Base-by-base conservation (phyloP, 1,140 invertebrate genomes). In the Eulimnadia texana region DNA sequence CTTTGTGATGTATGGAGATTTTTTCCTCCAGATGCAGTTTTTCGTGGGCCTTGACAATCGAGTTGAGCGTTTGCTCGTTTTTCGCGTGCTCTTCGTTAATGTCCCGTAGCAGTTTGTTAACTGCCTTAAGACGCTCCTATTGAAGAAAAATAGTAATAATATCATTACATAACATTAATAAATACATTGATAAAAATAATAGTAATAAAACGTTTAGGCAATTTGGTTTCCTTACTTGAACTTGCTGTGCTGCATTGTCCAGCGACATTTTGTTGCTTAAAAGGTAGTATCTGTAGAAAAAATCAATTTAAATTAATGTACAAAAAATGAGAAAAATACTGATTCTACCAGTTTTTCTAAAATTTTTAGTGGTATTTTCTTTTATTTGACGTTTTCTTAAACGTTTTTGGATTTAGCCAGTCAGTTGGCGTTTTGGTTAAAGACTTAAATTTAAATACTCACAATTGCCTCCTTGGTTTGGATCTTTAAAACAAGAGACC, bases 21-120 rank as follows among this genome's bases (percentile, higher is more conserved):
- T 82, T 84, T 64, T 86, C 82, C 67, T 86, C 83, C 33, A 79
- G 76, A 42, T 79, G 79, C 62, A 84, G 78, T 70, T 80, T 78
- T 70, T 90, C 88, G 68, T 91, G 86, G 10, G 84, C 83, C 71
- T 88, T 84, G 16, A 83, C 73, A 62, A 93, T 83, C 63, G 83
- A 83, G 28, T 82, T 82, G 57, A 93, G 78, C 62, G 86, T 89
- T 42, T 82, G 80, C 67, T 93, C 89, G 66, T 84, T 87, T 49
- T 83, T 76, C 29, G 76, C 76, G 50, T 88, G 77, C 66, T 90
- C 86, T 64, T 81, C 80, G 72, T 93, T 84, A 66, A 93, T 84
- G 58, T 92, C 83, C 70, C 85, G 83, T 29, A 91, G 79, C 6
- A 88, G 71, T 53, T 81, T 78, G 67, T 87, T 83, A 3, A 93